Base-by-base conservation (phyloP, 2,888 invertebrate species). In the Emmelina monodactyla region DNA sequence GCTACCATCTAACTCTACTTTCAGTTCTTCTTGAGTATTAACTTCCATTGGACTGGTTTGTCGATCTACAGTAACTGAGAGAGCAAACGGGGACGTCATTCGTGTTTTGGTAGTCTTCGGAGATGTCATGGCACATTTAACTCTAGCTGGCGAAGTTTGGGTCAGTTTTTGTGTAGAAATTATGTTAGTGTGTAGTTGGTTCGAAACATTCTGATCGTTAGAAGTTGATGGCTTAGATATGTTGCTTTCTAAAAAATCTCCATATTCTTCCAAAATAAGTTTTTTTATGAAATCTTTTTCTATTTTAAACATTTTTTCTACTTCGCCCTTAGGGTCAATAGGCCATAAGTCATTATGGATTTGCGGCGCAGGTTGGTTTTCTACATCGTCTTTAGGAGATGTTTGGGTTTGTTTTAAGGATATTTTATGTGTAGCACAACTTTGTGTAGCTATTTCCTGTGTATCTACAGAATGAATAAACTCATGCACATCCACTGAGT, bases 211-310 rank as follows among this genome's bases (percentile, higher is more conserved):
- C n/a, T n/a, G n/a, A 2, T 57, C 55, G 38, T 55, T 60, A 2
- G 73, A 71, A 12, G 66, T 65, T 2, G 72, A 66, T 7, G 70
- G 66, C 48, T 73, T 75, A n/a, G 56, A 55, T 6, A 72, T 49
- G 40, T 58, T 67, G 39, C 68, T 68, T 42, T 66, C 62, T n/a
- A 79, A 39, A 9, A 76, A 38, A 41, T 73, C 71, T 1, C 73
- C 68, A 39, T 76, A 79, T 43, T 78, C 76, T 11, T 76, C 67
- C 11, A 78, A 42, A 10, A 79, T 71, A 3, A 78, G 45, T 41
- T 71, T 69, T 49, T 73, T 75, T 10, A 79, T 76, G 15, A 78
- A 68, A 25, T 73, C 73, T 39, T 80, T 78, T 44, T 80, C 79
- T 39, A 76, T 46, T 48, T 68, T 53, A 42, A 79, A 66, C 55